A percentile compares a stretch with the other conserved stretches of the same genome.
phyloP scores from a whole-genome alignment of 2,888 invertebrate species.

The Morpho deidamia region DNA sequence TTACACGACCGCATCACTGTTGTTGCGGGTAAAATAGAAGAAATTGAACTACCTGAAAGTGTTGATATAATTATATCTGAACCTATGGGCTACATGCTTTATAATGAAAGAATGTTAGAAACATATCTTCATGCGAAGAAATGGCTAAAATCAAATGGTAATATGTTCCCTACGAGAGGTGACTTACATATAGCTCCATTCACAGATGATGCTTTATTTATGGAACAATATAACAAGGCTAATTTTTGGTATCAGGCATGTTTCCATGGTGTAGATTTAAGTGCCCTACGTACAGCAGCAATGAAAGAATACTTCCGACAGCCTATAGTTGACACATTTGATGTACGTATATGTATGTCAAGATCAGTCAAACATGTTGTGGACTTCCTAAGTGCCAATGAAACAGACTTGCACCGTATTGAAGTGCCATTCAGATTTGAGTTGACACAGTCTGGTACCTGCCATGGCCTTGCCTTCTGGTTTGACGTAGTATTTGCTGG shows the following conservation, averaged over 20 bases:
- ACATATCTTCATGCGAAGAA: conserved; percentile 99
- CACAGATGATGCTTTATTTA: conserved; percentile 97
- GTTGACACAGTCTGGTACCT: conserved; percentile 93
- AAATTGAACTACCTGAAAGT: conserved; percentile 95
- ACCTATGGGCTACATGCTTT: conserved; percentile 99
- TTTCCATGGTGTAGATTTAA: conserved; percentile 98
- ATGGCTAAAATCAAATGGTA: conserved; percentile 94
- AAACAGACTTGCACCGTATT: conserved; percentile 96
- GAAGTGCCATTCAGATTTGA: conserved; percentile 97
- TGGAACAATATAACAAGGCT: conserved; percentile 98
- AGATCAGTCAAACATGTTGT: conserved; percentile 95
- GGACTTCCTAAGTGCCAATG: conserved; percentile 94
- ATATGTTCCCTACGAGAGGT: conserved; percentile 98
- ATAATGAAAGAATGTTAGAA: conserved; percentile 99
- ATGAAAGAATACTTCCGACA: conserved; percentile 98
- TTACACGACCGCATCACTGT: conserved; percentile 93
- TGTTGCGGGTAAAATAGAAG: conserved; percentile 98
- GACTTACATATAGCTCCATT: conserved; percentile 99
- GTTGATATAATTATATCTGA: conserved; percentile 99
- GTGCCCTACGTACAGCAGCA: conserved; percentile 94
- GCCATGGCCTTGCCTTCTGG: conserved; percentile 99
- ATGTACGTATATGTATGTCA: conserved; percentile 97
- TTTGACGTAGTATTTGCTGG: conserved; percentile 99
- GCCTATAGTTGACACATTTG: conserved; percentile 99
- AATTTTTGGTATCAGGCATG: conserved; percentile 99